Percentiles rank a stretch among this genome's conserved stretches.
Evolutionary conservation across 2,888 invertebrate species (phyloP).

Genomic region (Drosophila kambysellisi): DNA sequence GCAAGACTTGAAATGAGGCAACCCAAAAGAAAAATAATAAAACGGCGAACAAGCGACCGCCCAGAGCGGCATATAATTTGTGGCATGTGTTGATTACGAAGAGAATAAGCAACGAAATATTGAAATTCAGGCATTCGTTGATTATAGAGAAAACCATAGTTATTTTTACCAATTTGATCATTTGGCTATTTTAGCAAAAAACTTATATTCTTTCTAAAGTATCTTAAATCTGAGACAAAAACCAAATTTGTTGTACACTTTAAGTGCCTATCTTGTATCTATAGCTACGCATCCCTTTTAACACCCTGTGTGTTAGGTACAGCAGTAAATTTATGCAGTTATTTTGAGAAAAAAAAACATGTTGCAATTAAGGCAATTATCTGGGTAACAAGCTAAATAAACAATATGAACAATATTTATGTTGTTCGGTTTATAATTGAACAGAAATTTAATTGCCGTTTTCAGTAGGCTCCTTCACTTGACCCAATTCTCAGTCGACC

Average conservation of each 20-base stretch:
- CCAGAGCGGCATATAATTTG: constrained; percentile 33
- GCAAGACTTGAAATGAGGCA: constrained; percentile 11
- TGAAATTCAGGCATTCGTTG: background rate
- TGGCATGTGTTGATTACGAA: constrained; percentile 23
- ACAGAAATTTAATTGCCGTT: constrained; percentile 74
- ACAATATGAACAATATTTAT: constrained; percentile 37
- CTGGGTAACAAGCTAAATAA: constrained; percentile 50
- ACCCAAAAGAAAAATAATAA: background rate
- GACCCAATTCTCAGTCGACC: constrained; percentile 75
- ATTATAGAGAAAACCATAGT: constrained; percentile 3
- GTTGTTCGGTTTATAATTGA: constrained; percentile 36
- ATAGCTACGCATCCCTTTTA: background rate
- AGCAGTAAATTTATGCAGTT: constrained; percentile 52
- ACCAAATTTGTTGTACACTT: background rate
- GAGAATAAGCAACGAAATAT: constrained; percentile 10
- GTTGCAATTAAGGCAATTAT: constrained; percentile 67
- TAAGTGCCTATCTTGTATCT: fast-evolving
- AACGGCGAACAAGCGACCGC: constrained; percentile 28
- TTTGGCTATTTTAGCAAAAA: background rate
- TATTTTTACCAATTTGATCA: constrained; percentile 11
- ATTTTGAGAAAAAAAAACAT: constrained; percentile 31
- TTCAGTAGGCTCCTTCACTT: constrained; percentile 73
- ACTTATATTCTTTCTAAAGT: background rate
- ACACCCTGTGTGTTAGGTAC: constrained; percentile 60
- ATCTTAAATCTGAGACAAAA: background rate